Conservation (phyloP, 1,140 invertebrate genomes). For the Helicorthomorpha holstii region DNA sequence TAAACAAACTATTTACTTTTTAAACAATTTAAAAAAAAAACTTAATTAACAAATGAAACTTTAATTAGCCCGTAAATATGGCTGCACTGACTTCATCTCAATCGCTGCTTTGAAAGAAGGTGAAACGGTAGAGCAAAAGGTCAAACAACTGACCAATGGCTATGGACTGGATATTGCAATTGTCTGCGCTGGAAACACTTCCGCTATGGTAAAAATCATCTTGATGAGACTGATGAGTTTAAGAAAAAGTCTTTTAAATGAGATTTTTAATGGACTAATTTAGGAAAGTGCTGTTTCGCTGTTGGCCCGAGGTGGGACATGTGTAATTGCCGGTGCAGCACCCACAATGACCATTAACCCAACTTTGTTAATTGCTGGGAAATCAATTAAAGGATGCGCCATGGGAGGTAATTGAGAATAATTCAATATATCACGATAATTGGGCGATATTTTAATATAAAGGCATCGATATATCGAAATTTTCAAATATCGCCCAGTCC, state of each 20-base stretch:
- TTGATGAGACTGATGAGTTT: neutral
- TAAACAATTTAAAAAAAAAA: no score
- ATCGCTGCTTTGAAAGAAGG: constrained; percentile 60
- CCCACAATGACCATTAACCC: no score
- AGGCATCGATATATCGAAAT: no score
- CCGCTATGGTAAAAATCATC: neutral
- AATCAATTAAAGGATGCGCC: no score
- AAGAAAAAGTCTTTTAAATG: no score
- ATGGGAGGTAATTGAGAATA: no score
- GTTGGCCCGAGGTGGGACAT: neutral
- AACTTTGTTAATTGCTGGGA: no score
- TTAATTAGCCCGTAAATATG: constrained; percentile 62
- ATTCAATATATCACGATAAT: no score
- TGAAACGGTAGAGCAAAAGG: constrained; percentile 72
- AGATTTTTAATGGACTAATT: neutral
- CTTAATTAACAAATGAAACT: no score
- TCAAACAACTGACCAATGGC: constrained; percentile 59
- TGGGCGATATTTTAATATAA: no score
- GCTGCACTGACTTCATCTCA: constrained; percentile 80
- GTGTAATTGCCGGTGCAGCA: neutral
- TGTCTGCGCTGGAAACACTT: neutral
- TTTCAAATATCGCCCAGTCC: no score
- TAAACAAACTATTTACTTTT: no score
- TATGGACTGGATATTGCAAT: neutral
- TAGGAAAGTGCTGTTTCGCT: neutral